phyloP scores from a whole-genome alignment of 2,797 vertebrate genomes.

The Sphenopsis melanotis region DNA sequence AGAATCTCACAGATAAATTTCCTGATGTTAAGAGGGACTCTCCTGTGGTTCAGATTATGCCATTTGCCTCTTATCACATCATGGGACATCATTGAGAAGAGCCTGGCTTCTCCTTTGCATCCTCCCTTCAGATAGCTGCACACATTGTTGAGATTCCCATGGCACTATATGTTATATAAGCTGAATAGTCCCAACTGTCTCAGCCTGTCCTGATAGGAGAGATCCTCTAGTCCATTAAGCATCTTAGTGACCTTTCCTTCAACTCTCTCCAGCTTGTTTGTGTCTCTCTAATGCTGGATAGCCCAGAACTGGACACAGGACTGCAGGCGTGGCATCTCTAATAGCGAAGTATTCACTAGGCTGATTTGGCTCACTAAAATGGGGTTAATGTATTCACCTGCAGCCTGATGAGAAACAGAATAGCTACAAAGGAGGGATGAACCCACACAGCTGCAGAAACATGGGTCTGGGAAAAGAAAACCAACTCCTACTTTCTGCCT shows the following conservation, averaged over 20 bases:
- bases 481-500: not conserved
- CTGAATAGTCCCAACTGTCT: not conserved
- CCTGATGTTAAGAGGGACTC: not conserved
- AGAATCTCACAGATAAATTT: not conserved
- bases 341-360: not conserved
- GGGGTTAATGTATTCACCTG: not conserved
- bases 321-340: not conserved
- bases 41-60: not conserved
- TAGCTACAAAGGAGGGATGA: not conserved
- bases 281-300: not conserved
- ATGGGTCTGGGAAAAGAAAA: not conserved
- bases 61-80: not conserved
- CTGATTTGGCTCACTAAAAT: not conserved
- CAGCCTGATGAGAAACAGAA: rapidly evolving
- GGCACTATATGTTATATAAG: not conserved
- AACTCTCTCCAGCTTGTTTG: not conserved
- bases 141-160: not conserved
- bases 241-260: not conserved
- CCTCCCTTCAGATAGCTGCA: not conserved
- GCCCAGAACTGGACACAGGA: not conserved
- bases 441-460: not conserved
- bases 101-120: not conserved
- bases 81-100: not conserved
- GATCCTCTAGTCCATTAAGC: not conserved
- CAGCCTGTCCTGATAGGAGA: not conserved